phyloP scores from a whole-genome alignment of 2,797 vertebrate genomes.

The Lemur catta region DNA sequence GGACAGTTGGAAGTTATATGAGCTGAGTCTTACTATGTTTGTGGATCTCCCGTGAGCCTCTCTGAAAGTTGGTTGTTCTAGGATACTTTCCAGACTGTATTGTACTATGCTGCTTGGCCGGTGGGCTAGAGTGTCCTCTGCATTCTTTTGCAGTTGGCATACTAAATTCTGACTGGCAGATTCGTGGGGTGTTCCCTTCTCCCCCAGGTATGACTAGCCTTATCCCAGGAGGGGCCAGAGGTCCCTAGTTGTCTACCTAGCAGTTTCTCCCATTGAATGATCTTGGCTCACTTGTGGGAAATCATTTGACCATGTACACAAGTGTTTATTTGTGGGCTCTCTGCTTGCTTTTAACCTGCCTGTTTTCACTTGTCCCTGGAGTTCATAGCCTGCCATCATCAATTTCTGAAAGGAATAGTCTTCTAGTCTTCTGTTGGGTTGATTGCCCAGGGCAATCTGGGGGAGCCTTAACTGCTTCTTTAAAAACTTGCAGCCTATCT shows the following conservation, averaged over 20 bases:
- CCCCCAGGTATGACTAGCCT: no score
- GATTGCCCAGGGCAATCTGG: neutral
- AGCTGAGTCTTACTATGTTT: no score
- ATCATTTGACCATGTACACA: neutral
- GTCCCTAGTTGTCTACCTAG: neutral
- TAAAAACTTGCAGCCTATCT: neutral
- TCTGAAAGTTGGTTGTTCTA: no score
- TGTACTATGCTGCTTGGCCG: no score
- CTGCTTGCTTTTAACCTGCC: neutral
- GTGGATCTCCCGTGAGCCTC: no score
- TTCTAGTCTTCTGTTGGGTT: neutral
- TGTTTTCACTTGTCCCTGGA: neutral
- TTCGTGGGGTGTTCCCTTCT: no score
- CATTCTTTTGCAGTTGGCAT: no score
- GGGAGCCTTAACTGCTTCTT: neutral
- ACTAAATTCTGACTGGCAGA: no score
- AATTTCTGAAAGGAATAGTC: neutral
- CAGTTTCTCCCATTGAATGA: neutral
- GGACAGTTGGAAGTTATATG: no score
- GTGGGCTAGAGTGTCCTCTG: no score
- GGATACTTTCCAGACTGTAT: no score
- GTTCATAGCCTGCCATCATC: neutral
- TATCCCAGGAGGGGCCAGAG: no score
- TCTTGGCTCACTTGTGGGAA: neutral
- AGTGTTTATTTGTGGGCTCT: neutral